Base-by-base conservation (phyloP, 2,888 invertebrate genomes). In the Mystacides longicornis region DNA sequence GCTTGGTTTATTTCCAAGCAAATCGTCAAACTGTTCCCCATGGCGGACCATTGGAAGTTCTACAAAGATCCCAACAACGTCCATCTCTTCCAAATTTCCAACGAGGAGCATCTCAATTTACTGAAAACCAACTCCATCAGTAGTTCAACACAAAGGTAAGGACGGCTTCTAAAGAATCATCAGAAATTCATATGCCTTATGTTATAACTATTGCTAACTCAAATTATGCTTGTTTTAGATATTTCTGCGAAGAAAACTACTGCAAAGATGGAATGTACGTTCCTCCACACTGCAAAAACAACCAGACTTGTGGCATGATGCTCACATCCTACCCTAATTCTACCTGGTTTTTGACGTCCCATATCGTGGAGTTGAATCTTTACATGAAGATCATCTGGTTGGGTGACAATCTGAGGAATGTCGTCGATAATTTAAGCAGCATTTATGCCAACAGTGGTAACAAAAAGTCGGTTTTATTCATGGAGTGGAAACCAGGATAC, bases 331-430 rank as follows among this genome's bases (percentile, higher is more conserved):
- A 74, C 54, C 71, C 71, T 37, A 71, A 73, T 9, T 72, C 76
- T 4, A 80, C 81, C 1, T 65, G 67, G 3, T 83, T 82, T 62
- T 74, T 85, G 2, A 71, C 74, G 47, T 65, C 78, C 0, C 84
- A 87, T 63, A 83, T 89, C 42, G 67, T 75, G 11, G 72, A 78
- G 54, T 71, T 82, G 51, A 70, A 78, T 27, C 70, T 87, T 14
- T 79, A 75, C 59, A 81, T 87, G 0, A 82, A 81, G 65, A 81
- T 89, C 0, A 72, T 81, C 3, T 89, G 87, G 86, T 69, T 89
- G 14, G 88, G 86, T 1, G 67, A 74, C 0, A 71, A 81, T 60
- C 71, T 88, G 47, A 69, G 68, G 53, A 58, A 67, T 3, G 71
- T 72, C 0, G 66, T 75, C 0, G 65, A 68, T 14, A 62, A 65